A percentile compares a stretch with the other conserved stretches of the same genome.
phyloP scores from a whole-genome alignment of 2,888 invertebrate genomes.

The Drosophila macrothrix region DNA sequence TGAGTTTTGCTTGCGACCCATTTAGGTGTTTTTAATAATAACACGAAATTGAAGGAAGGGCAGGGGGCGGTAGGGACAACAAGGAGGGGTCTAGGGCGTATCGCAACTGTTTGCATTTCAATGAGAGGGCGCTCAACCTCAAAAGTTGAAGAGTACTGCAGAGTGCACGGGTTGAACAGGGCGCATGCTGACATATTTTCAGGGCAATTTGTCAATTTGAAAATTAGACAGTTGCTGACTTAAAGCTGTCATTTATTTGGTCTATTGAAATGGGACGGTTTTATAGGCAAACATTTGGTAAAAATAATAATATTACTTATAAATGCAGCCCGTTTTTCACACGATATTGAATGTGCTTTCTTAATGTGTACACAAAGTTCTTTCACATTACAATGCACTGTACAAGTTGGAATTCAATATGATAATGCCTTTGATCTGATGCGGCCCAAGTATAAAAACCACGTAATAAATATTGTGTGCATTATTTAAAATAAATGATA shows the following conservation, averaged over 20 bases:
- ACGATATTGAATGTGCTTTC: slow-evolving; percentile 29
- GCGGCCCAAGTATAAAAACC: slow-evolving; percentile 2
- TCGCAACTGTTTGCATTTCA: slow-evolving; percentile 65
- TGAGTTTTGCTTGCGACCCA: slow-evolving; percentile 61
- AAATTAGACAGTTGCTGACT: slow-evolving; percentile 52
- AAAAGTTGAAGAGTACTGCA: background rate
- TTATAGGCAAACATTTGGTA: slow-evolving; percentile 31
- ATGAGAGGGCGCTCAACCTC: slow-evolving; percentile 49
- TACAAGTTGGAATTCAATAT: slow-evolving; percentile 14
- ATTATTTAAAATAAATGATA: background rate
- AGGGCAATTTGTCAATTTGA: slow-evolving; percentile 53
- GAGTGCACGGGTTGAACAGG: background rate
- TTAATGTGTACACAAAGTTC: slow-evolving; percentile 4
- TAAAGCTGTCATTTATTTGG: slow-evolving; percentile 60
- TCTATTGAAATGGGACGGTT: slow-evolving; percentile 50
- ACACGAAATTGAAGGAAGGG: slow-evolving; percentile 36
- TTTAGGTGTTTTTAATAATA: slow-evolving; percentile 78
- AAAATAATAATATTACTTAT: slow-evolving; percentile 20
- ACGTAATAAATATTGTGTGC: background rate
- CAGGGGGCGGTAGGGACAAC: background rate
- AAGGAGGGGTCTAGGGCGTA: slow-evolving; percentile 10
- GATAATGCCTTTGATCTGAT: slow-evolving; percentile 26
- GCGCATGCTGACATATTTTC: slow-evolving; percentile 24
- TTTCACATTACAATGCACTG: slow-evolving; percentile 1
- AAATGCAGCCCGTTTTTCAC: slow-evolving; percentile 27